Evolutionary conservation across 2,797 vertebrate genomes (phyloP).

Genomic region (Phrynocephalus guinanensis): DNA sequence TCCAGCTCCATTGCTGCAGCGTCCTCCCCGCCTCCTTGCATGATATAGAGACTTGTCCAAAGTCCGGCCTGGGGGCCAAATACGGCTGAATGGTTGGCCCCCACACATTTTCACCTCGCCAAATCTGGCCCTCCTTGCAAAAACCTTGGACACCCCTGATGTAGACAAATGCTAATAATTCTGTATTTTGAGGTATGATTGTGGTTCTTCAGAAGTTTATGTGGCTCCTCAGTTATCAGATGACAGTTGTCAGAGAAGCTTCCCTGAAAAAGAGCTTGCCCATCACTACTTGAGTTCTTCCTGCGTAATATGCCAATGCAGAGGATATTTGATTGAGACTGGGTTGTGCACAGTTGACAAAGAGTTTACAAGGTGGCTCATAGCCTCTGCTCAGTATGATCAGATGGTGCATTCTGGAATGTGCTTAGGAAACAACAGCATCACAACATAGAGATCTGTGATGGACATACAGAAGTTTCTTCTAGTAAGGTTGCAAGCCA

Average conservation of each 20-base stretch:
- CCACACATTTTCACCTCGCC: no score
- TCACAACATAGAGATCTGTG: no score
- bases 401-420: neutral
- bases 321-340: neutral
- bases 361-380: no score
- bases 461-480: neutral
- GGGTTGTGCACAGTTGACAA: neutral
- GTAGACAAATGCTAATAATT: no score
- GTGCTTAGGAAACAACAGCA: neutral
- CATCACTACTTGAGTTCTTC: neutral
- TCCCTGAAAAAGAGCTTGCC: neutral
- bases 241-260: neutral
- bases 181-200: neutral
- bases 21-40: no score
- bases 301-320: neutral
- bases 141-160: no score
- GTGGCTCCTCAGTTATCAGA: neutral
- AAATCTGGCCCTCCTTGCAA: no score
- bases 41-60: no score
- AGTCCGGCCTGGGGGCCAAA: no score
- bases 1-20: no score
- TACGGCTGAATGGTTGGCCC: no score
- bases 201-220: neutral
- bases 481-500: neutral
- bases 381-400: neutral